Conservation (phyloP, 1,140 invertebrate genomes). For the Episyrphus balteatus region DNA sequence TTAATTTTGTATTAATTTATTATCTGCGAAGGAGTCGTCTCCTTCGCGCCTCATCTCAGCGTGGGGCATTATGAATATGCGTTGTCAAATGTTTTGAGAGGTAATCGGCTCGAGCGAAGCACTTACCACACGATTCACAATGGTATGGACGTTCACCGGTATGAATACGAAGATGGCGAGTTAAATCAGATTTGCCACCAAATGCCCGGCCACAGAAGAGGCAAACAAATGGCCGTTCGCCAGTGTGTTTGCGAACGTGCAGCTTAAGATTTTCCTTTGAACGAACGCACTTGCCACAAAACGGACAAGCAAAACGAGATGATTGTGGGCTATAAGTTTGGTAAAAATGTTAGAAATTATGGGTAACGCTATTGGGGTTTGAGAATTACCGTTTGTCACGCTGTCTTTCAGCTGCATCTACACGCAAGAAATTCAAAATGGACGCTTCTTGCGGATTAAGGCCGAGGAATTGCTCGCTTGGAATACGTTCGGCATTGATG, state of each 20-base stretch:
- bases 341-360: neutral
- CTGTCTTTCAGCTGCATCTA: conserved; percentile 51
- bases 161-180: conserved; percentile 73
- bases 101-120: conserved; percentile 79
- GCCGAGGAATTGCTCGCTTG: conserved; percentile 35
- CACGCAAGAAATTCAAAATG: conserved; percentile 49
- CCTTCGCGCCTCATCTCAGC: conserved; percentile 41
- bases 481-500: conserved; percentile 35
- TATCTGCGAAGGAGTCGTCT: conserved; percentile 38
- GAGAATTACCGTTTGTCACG: conserved; percentile 42
- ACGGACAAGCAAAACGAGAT: conserved; percentile 69
- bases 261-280: conserved; percentile 80
- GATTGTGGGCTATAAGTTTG: conserved; percentile 19
- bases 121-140: conserved; percentile 83
- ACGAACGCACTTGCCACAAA: conserved; percentile 78
- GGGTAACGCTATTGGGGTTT: neutral
- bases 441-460: conserved; percentile 46
- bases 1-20: neutral
- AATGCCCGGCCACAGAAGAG: conserved; percentile 77
- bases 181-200: conserved; percentile 75
- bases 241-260: conserved; percentile 80
- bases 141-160: conserved; percentile 73
- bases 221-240: conserved; percentile 76
- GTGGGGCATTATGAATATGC: conserved; percentile 63
- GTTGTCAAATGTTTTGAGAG: conserved; percentile 84